Evolutionary conservation across 2,113 vertebrate genomes (phyloP).

Genomic region (Stercorarius parasiticus): DNA sequence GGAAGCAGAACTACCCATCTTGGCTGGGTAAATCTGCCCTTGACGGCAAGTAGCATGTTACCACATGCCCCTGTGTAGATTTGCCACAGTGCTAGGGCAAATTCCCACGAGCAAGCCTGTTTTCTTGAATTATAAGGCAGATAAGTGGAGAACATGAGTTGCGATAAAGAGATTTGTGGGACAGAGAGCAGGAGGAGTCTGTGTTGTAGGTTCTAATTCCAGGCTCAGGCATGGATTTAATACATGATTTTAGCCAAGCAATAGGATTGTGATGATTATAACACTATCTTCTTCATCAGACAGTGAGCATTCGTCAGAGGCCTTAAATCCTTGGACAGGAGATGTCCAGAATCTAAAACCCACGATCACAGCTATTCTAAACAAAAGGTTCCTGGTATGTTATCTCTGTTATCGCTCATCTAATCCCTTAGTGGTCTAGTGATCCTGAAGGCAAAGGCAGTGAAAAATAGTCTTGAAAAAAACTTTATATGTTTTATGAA

Average conservation of each 20-base stretch:
- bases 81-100: background rate
- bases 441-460: slow-evolving; percentile 8
- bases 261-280: background rate
- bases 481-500: background rate
- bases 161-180: background rate
- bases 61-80: background rate
- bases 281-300: background rate
- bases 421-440: background rate
- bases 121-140: background rate
- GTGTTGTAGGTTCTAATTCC: background rate
- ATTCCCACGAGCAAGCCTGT: background rate
- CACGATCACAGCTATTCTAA: background rate
- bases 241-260: background rate
- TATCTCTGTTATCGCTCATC: background rate
- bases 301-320: background rate
- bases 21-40: background rate
- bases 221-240: background rate
- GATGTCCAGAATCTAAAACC: background rate
- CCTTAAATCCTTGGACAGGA: background rate
- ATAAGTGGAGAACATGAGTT: background rate
- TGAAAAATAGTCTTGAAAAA: background rate
- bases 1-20: background rate
- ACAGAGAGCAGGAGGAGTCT: background rate
- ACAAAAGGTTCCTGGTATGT: background rate
- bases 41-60: background rate